Conservation (phyloP, 2,113 vertebrate genomes). For the Xiphophorus couchianus region DNA sequence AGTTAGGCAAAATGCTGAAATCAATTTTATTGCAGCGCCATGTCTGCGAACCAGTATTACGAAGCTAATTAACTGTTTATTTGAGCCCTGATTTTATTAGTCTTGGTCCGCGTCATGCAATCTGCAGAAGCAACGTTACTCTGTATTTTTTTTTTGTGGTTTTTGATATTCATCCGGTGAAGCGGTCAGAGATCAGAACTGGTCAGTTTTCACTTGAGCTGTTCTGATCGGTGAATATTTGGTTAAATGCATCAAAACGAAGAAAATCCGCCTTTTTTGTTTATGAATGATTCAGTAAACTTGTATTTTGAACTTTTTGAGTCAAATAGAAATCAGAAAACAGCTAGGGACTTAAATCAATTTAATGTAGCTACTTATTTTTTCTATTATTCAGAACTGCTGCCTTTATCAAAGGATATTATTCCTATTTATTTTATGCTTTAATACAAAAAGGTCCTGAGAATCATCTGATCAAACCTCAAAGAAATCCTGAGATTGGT, state of each 20-base stretch:
- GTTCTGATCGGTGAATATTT: not conserved
- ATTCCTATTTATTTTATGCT: not conserved
- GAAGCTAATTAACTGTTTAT: conserved; percentile 61
- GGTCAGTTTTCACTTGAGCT: too few relatives aligned
- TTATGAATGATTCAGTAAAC: not conserved
- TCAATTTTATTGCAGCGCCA: conserved; percentile 60
- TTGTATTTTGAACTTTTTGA: not conserved
- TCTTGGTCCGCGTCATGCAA: conserved; percentile 21
- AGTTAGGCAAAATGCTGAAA: conserved; percentile 64
- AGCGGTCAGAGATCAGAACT: not conserved
- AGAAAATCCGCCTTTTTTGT: not conserved
- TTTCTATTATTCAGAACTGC: not conserved
- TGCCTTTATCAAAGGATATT: not conserved
- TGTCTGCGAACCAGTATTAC: conserved; percentile 44
- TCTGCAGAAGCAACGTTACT: not conserved
- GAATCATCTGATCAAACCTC: not conserved
- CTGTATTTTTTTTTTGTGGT: not conserved
- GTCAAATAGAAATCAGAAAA: not conserved
- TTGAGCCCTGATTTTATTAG: conserved; percentile 62
- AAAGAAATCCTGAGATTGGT: not conserved
- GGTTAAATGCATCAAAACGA: not conserved
- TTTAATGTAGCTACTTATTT: not conserved
- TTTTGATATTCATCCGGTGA: not conserved
- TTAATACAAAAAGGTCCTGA: not conserved
- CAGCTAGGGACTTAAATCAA: too few relatives aligned